A percentile compares a stretch with the other conserved stretches of the same genome.
These are phyloP conservation scores for Bufo bufo DNA, from an alignment of 2,113 vertebrate genomes.

Conservation along the genomic window DNA sequence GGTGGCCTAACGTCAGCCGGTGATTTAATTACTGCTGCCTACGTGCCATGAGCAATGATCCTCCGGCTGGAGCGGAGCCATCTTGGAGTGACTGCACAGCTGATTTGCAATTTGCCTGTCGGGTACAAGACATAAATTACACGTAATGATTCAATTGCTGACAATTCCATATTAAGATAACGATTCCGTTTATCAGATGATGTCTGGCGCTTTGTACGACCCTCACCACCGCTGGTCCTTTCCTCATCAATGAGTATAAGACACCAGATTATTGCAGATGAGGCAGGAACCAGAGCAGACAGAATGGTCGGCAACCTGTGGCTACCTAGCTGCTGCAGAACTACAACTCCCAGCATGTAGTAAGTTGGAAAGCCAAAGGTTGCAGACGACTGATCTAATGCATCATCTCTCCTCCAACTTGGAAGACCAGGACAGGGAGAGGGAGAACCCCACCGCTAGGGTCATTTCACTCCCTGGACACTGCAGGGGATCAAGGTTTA, in stretches of 20 bases:
- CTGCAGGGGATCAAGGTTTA: too few species aligned
- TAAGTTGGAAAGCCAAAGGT: background rate
- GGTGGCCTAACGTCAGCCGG: background rate
- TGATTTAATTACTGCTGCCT: conserved; percentile 38
- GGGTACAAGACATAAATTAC: conserved; percentile 49
- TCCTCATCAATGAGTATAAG: background rate
- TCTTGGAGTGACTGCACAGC: conserved; percentile 33
- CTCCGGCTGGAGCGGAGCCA: background rate
- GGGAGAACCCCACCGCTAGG: too few species aligned
- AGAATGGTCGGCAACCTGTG: background rate
- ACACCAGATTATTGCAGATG: background rate
- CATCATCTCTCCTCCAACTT: background rate
- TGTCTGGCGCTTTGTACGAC: background rate
- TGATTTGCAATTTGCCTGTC: conserved; percentile 7
- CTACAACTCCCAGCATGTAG: background rate
- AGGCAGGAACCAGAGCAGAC: background rate
- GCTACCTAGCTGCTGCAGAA: background rate
- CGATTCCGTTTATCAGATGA: background rate
- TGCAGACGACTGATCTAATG: background rate
- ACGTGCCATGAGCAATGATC: conserved; percentile 47
- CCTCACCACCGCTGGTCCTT: background rate
- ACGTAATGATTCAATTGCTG: conserved; percentile 51
- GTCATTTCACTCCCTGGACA: too few species aligned
- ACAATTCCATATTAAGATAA: conserved; percentile 48
- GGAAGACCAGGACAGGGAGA: too few species aligned